These are phyloP conservation scores for Phalanger gymnotis DNA, from an alignment of 2,797 vertebrate species.

Conservation along the genomic window DNA sequence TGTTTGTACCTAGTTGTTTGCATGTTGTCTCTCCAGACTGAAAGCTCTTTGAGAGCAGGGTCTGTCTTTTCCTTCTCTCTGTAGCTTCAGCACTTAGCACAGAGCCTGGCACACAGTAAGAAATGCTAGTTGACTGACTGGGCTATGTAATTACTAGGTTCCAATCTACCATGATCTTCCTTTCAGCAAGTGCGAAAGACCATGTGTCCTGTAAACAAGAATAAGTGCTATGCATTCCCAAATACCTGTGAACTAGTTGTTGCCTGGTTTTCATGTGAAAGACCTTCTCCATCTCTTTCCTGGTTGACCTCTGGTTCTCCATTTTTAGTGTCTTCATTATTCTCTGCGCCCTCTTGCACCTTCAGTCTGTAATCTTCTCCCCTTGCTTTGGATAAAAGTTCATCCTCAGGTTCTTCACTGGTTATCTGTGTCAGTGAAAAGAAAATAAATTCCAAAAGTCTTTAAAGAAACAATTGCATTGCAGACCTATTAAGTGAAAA, in stretches of 20 bases:
- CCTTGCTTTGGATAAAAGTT: constrained; percentile 80
- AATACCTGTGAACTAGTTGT: not conserved
- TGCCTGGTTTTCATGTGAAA: constrained; percentile 12
- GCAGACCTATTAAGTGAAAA: too few relatives aligned
- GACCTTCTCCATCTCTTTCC: constrained; percentile 76
- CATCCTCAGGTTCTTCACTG: constrained; percentile 69
- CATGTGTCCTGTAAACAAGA: not conserved
- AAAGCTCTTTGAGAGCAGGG: not conserved
- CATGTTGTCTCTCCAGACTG: not conserved
- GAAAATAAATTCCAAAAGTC: not conserved
- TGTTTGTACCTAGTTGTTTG: not conserved
- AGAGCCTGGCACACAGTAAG: not conserved
- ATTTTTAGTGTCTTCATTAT: constrained; percentile 34
- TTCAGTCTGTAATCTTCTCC: constrained; percentile 47
- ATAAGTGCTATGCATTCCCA: not conserved
- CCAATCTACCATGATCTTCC: not conserved
- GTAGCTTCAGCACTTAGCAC: not conserved
- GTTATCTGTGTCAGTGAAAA: constrained; percentile 83
- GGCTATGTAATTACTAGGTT: not conserved
- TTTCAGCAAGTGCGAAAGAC: not conserved
- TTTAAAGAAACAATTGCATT: not conserved
- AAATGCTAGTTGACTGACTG: not conserved
- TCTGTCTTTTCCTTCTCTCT: not conserved
- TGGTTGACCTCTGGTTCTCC: constrained; percentile 3
- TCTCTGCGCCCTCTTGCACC: constrained; percentile 31